Base-by-base conservation (phyloP, 2,888 invertebrate genomes). In the Hedychridium roseum region DNA sequence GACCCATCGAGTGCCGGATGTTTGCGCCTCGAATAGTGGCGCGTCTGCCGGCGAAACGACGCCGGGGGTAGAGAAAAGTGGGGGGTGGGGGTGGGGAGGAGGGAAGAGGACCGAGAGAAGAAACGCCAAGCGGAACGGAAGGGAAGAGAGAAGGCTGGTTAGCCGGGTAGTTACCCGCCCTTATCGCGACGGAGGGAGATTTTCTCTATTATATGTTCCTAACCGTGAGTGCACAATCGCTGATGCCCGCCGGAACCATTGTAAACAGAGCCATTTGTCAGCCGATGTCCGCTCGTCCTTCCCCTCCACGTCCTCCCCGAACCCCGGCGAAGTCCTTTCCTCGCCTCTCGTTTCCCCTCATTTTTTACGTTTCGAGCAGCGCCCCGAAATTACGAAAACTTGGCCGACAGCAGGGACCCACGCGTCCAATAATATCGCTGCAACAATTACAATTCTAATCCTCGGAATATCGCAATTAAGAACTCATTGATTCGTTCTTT, bases 181-280 rank as follows among this genome's bases (percentile, higher is more conserved):
- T 56, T 62, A 55, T 63, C 57, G 51, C 9, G 21, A n/a, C 45
- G 38, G 43, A 37, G 16, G 45, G 37, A 15, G 49, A 45, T 54
- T 61, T 52, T 61, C 50, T 60, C 50, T 44, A 49, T 62, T 65
- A 55, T 60, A 51, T 38, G 49, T 49, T 56, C 53, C 47, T 41
- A 60, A 45, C 50, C 34, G 55, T 40, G 32, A 37, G 31, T 37
- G 43, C 38, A 37, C 49, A 50, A 64, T 61, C 62, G 47, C 36
- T 46, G 59, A 53, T 46, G 50, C 49, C 53, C 51, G 50, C 43
- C 40, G 52, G 48, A 54, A 30, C 61, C 62, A 60, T 70, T 69
- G 68, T 66, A 70, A 70, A 71, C 65, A 70, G 62, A 68, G 57
- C 65, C 65, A 69, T 70, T 70, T 69, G 68, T 70, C 69, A 69